Evolutionary conservation across 2,113 vertebrate genomes (phyloP).

Genomic region (Albula glossodonta): DNA sequence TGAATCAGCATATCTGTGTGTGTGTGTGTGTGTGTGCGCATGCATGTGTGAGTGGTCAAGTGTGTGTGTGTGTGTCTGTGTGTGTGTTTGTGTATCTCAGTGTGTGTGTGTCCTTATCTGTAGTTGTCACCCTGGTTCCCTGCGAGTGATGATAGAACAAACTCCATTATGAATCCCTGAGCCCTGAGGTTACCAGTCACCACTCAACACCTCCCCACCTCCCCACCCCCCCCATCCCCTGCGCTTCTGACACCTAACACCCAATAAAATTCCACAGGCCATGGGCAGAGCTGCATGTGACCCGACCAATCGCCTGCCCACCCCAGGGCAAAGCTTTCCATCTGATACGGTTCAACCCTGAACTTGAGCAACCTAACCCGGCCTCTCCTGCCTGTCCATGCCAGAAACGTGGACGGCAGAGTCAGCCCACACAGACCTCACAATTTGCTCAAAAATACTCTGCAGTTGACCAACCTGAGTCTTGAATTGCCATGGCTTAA

Average conservation of each 20-base stretch:
- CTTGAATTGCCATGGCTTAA: too few species aligned
- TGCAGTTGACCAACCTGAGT: too few species aligned
- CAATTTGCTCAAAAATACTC: too few species aligned
- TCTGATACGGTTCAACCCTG: background rate
- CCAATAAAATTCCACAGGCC: background rate
- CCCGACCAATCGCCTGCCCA: too few species aligned
- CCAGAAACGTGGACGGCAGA: too few species aligned
- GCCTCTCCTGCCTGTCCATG: too few species aligned
- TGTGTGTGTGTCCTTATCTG: background rate
- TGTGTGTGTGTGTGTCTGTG: too few species aligned
- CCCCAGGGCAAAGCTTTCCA: too few species aligned
- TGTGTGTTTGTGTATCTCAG: background rate
- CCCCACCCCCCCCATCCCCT: too few species aligned
- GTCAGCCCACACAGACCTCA: too few species aligned
- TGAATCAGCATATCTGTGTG: background rate
- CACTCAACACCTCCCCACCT: background rate
- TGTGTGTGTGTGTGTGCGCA: background rate
- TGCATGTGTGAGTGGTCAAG: background rate
- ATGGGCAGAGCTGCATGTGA: too few species aligned
- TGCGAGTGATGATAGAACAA: slow-evolving; percentile 42
- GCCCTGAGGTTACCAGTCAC: slow-evolving; percentile 36
- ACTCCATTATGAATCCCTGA: slow-evolving; percentile 46
- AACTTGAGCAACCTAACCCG: background rate
- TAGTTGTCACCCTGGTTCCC: background rate
- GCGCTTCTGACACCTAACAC: background rate